phyloP scores from a whole-genome alignment of 2,888 invertebrate genomes.

The Sceliomorpha sp. region DNA sequence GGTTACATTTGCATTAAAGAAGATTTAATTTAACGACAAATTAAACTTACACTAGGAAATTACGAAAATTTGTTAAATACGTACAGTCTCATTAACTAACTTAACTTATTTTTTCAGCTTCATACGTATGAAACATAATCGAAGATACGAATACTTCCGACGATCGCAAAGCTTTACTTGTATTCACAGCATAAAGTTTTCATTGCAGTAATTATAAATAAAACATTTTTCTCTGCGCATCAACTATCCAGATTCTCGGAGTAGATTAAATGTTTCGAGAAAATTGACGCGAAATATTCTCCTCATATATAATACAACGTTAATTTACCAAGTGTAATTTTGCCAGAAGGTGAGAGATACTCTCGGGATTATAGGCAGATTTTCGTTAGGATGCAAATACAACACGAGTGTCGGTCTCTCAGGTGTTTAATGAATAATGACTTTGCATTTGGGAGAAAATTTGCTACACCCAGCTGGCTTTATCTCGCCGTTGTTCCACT shows the following conservation, averaged over 20 bases:
- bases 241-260: not conserved
- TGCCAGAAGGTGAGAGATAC: conserved; percentile 28
- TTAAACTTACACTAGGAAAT: too few relatives aligned
- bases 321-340: conserved; percentile 37
- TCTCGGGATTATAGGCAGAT: conserved; percentile 39
- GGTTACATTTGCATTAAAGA: too few relatives aligned
- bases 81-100: too few relatives aligned
- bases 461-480: conserved; percentile 40
- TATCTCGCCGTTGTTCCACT: conserved; percentile 34
- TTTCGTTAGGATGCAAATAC: conserved; percentile 42
- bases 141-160: too few relatives aligned
- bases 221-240: too few relatives aligned
- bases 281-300: conserved; percentile 25
- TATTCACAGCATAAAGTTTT: too few relatives aligned
- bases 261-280: conserved; percentile 30
- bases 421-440: conserved; percentile 53
- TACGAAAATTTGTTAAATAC: too few relatives aligned
- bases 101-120: too few relatives aligned
- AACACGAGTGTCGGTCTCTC: conserved; percentile 35
- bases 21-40: too few relatives aligned
- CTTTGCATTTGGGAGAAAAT: conserved; percentile 49
- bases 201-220: too few relatives aligned
- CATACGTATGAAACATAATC: too few relatives aligned
- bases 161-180: too few relatives aligned
- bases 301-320: conserved; percentile 24